phyloP scores from a whole-genome alignment of 2,888 invertebrate genomes.

The Chymomyza amoena region DNA sequence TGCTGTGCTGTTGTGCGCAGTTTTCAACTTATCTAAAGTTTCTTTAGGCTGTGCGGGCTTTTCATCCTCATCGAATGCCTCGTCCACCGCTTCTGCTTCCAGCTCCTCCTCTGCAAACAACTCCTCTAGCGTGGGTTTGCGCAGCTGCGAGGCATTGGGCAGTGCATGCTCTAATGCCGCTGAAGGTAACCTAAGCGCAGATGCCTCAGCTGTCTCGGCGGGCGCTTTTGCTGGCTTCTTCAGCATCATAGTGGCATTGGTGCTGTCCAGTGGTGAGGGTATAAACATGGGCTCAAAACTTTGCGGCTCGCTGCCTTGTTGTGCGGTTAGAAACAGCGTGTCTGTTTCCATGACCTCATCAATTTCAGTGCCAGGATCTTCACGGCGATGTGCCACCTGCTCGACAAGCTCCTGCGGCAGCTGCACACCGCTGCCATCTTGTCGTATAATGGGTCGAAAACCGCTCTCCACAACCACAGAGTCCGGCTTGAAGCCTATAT shows the following conservation, averaged over 20 bases:
- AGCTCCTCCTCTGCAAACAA: conserved; percentile 33
- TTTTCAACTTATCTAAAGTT: neutral
- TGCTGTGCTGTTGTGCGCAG: neutral
- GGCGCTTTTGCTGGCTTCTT: conserved; percentile 25
- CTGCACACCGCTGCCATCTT: conserved; percentile 78
- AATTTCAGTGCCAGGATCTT: conserved; percentile 76
- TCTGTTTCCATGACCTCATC: conserved; percentile 78
- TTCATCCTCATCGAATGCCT: conserved; percentile 18
- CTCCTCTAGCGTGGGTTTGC: conserved; percentile 76
- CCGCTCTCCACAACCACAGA: conserved; percentile 91
- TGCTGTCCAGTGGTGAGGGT: conserved; percentile 87
- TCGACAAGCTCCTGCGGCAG: conserved; percentile 79
- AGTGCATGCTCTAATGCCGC: conserved; percentile 43
- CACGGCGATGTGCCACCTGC: conserved; percentile 74
- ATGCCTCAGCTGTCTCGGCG: conserved; percentile 23
- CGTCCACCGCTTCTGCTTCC: conserved; percentile 7
- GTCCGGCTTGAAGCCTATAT: conserved; percentile 89
- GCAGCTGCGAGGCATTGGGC: conserved; percentile 69
- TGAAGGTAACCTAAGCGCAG: conserved; percentile 52
- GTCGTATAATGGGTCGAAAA: conserved; percentile 85
- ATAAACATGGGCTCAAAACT: conserved; percentile 90
- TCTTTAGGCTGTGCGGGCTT: neutral
- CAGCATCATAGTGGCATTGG: conserved; percentile 73
- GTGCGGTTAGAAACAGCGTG: conserved; percentile 77
- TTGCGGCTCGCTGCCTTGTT: conserved; percentile 80